Percentiles rank a stretch among this genome's conserved stretches.
phyloP scores from a whole-genome alignment of 2,113 vertebrate species.

The Microcebus jonahi region DNA sequence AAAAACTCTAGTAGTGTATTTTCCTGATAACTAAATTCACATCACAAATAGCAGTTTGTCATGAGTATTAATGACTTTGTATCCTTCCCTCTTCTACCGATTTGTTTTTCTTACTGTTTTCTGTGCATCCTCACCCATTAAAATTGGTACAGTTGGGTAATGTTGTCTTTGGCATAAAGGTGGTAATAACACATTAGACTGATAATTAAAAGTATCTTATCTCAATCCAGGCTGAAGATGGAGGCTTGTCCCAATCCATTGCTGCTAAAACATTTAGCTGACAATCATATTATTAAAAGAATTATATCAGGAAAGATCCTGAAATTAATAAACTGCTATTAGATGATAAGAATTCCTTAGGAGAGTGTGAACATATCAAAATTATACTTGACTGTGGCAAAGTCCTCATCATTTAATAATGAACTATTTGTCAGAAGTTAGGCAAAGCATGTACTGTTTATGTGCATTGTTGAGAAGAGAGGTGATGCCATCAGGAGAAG shows the following conservation, averaged over 20 bases:
- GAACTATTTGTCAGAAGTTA: not conserved
- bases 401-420: not conserved
- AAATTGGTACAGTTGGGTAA: not conserved
- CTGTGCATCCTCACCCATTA: not conserved
- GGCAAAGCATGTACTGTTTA: not conserved
- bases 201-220: not conserved
- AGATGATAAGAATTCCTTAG: not conserved
- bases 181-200: not conserved
- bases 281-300: not conserved
- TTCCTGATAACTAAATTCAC: not conserved
- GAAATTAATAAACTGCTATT: not conserved
- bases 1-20: not conserved
- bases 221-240: not conserved
- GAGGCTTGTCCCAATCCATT: not conserved
- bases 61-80: not conserved
- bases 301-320: not conserved
- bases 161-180: constrained; percentile 14
- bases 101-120: not conserved
- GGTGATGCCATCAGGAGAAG: not conserved
- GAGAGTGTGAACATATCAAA: not conserved
- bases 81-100: not conserved
- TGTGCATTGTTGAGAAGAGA: not conserved
- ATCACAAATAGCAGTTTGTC: not conserved
- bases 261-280: not conserved
- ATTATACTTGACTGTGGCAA: not conserved